These are phyloP conservation scores for Brachynemurus nebulosus DNA, from an alignment of 2,888 invertebrate species.

Conservation along the genomic window DNA sequence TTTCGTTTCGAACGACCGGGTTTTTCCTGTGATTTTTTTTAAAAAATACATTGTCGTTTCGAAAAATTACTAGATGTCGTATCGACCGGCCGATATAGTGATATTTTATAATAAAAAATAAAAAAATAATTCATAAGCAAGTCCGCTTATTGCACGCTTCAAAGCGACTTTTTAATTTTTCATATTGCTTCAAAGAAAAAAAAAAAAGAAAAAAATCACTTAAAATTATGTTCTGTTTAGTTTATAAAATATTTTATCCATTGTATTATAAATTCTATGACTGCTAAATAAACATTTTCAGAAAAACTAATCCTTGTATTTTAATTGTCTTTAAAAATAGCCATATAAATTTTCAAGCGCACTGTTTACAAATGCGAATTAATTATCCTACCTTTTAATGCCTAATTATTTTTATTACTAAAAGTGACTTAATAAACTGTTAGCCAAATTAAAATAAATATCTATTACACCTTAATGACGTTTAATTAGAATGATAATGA, in stretches of 20 bases:
- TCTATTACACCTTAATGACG: too few relatives aligned
- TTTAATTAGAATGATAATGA: too few relatives aligned
- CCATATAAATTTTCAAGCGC: too few relatives aligned
- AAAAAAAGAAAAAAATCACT: too few relatives aligned
- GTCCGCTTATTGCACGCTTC: conserved; percentile 1
- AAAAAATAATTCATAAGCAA: too few relatives aligned
- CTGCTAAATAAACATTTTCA: neutral
- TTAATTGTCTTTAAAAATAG: too few relatives aligned
- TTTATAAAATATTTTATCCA: neutral
- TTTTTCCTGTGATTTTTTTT: neutral
- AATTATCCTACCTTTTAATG: too few relatives aligned
- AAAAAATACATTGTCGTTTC: neutral
- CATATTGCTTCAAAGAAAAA: neutral
- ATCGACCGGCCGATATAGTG: neutral
- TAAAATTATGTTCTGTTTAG: conserved; percentile 2
- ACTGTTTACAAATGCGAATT: too few relatives aligned
- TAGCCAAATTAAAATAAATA: too few relatives aligned
- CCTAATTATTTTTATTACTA: too few relatives aligned
- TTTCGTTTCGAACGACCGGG: neutral
- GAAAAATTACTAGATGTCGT: neutral
- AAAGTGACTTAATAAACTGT: too few relatives aligned
- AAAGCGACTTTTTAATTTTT: neutral
- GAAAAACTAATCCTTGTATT: too few relatives aligned
- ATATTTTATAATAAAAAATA: neutral
- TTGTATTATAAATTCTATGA: conserved; percentile 1